Conservation (phyloP, 2,888 invertebrate genomes). For the Tupiocoris notatus region DNA sequence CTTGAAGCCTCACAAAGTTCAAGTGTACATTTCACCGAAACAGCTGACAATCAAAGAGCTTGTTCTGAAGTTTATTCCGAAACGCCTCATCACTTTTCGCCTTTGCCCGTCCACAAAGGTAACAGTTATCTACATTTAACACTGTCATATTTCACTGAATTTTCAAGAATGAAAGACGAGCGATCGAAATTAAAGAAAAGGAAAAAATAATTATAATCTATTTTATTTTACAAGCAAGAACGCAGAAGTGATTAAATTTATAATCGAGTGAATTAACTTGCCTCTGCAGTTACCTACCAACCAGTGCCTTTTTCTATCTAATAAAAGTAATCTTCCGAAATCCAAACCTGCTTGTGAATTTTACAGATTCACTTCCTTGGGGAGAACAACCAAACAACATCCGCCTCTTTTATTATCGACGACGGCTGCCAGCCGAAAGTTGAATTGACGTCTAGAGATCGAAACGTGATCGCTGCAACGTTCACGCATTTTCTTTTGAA, state of each 20-base stretch:
- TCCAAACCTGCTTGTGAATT: no score
- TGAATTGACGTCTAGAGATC: constrained; percentile 76
- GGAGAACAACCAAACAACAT: constrained; percentile 60
- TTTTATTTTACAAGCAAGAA: no score
- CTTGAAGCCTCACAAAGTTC: constrained; percentile 79
- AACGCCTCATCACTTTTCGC: constrained; percentile 84
- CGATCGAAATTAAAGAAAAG: no score
- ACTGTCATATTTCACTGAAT: no score
- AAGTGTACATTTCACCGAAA: constrained; percentile 87
- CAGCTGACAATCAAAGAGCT: constrained; percentile 91
- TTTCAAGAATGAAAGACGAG: no score
- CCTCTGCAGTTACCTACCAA: no score
- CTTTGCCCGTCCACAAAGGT: constrained; percentile 93
- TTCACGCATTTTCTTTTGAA: constrained; percentile 87
- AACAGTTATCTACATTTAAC: no score
- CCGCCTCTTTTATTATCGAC: constrained; percentile 74
- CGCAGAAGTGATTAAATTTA: no score
- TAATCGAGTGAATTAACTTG: no score
- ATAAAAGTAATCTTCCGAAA: no score
- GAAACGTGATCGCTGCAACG: constrained; percentile 88
- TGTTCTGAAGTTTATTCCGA: constrained; percentile 88
- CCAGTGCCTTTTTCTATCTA: no score
- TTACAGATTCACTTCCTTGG: constrained; percentile 67
- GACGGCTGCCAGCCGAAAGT: constrained; percentile 88
- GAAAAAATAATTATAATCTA: no score